Conservation (phyloP, 2,113 vertebrate genomes). For the Scartelaos histophorus region DNA sequence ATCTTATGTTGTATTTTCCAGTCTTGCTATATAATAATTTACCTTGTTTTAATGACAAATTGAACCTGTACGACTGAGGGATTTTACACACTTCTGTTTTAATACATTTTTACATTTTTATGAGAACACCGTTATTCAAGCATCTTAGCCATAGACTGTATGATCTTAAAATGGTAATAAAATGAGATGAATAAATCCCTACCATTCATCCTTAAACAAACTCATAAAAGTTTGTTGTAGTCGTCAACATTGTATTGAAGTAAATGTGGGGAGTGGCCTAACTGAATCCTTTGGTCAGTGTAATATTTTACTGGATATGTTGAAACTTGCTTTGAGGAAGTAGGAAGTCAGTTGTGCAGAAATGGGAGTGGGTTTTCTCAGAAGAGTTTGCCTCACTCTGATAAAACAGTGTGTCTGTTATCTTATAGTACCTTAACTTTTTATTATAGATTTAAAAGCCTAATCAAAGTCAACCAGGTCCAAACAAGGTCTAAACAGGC, state of each 20-base stretch:
- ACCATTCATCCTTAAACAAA: not conserved
- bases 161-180: too few relatives aligned
- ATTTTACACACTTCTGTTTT: too few relatives aligned
- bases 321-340: not conserved
- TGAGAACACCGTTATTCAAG: too few relatives aligned
- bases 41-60: too few relatives aligned
- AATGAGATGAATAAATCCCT: not conserved
- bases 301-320: not conserved
- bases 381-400: not conserved
- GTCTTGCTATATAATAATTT: not conserved
- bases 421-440: not conserved
- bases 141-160: too few relatives aligned
- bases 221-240: not conserved
- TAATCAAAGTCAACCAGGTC: too few relatives aligned
- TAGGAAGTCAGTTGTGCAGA: not conserved
- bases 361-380: not conserved
- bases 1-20: too few relatives aligned
- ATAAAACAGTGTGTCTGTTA: not conserved
- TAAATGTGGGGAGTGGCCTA: not conserved
- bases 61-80: too few relatives aligned
- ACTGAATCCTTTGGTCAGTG: not conserved
- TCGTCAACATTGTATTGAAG: not conserved
- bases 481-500: too few relatives aligned
- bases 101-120: not conserved
- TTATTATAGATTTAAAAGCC: not conserved